Conservation (phyloP, 2,113 vertebrate genomes). For the Eulemur macaco region DNA sequence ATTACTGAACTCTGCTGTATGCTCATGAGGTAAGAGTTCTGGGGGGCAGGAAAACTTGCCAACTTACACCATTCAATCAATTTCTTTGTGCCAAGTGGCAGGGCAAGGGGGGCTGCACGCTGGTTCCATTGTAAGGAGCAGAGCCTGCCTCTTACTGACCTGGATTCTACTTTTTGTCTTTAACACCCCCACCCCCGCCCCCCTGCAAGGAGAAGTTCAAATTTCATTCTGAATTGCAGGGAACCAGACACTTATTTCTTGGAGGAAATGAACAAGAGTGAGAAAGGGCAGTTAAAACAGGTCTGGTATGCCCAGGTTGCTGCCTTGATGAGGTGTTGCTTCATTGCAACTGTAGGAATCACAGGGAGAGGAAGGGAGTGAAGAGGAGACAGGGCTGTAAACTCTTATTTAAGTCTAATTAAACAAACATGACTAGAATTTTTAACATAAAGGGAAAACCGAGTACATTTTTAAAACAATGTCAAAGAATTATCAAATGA, state of each 20-base stretch:
- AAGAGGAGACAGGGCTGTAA: neutral
- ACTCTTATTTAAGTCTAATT: neutral
- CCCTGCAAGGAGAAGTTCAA: neutral
- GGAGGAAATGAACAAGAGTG: neutral
- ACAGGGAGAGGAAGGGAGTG: too few relatives aligned
- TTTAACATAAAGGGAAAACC: neutral
- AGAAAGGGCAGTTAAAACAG: neutral
- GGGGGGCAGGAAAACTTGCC: too few relatives aligned
- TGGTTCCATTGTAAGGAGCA: accelerated
- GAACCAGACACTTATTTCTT: neutral
- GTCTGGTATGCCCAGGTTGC: neutral
- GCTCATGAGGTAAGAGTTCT: neutral
- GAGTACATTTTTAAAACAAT: neutral
- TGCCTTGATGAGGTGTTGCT: neutral
- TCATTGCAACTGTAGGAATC: neutral
- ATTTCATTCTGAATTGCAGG: neutral
- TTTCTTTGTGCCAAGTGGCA: neutral
- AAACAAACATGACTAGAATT: neutral
- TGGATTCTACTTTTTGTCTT: neutral
- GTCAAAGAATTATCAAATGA: neutral
- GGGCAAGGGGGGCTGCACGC: neutral
- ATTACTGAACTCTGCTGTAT: neutral
- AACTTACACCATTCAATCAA: too few relatives aligned
- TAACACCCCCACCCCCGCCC: neutral
- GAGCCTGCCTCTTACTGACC: neutral